Base-by-base conservation (phyloP, 2,113 vertebrate genomes). In the Melanerpes aurifrons region DNA sequence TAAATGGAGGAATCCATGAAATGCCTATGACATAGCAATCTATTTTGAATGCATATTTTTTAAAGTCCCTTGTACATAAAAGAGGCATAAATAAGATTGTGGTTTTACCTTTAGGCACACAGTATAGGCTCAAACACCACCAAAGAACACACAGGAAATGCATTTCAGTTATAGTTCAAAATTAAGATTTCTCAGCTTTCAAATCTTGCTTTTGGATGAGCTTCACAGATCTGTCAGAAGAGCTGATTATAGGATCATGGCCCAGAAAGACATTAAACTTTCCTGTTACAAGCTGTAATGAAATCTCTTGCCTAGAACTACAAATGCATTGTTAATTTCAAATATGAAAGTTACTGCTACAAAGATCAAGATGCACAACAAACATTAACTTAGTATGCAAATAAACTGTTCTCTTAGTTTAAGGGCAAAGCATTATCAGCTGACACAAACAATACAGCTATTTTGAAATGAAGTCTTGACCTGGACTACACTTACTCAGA, bases 21-120 rank as follows among this genome's bases (percentile, higher is more conserved):
- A 96, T 78, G 90, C 37, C 71, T 87, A 90, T 85, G 80, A 94
- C 87, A 87, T 43, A 89, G 53, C 63, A 89, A 87, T 7, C 15
- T 91, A 83, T 80, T 93, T 89, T 92, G 85, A 89, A 80, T 31
- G 17, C 2, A 0, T 63, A 10, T 56, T 50, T 92, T 87, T 92
- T n/a, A 22, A 85, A 47, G n/a, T 35, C 56, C 19, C 64, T 84
- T 53, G 47, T 26, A 32, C 56, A 24, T 29, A 53, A 78, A 50
- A 76, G 2, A 62, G 29, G 29, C 15, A 61, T 63, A 93, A 80
- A 72, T 64, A 69, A 74, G 64, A 59, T n/a, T 48, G 9, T 5
- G 3, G 58, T 76, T 89, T 90, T 70, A 79, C 35, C 22, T 63
- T 82, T 32, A 87, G 68, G 35, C 13, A 64, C 31, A 79, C 18